phyloP scores from a whole-genome alignment of 2,797 vertebrate genomes.

The Phylloscopus collybita region DNA sequence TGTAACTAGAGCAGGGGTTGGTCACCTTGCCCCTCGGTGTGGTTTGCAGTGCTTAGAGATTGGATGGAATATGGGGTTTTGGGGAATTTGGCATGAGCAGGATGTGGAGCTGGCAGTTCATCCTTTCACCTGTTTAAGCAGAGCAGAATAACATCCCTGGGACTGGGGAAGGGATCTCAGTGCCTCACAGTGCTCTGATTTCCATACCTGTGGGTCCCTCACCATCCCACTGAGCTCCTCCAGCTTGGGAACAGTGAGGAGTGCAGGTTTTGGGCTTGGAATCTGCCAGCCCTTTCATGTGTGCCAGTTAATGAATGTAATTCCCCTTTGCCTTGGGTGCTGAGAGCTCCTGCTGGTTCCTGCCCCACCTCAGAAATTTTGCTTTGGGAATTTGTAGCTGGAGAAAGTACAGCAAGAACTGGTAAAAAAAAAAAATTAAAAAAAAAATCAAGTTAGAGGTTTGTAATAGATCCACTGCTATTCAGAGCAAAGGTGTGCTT shows the following conservation, averaged over 20 bases:
- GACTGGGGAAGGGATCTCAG: neutral
- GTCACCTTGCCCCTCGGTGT: rapidly evolving
- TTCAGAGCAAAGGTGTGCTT: neutral
- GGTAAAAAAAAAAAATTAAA: neutral
- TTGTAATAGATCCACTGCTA: neutral
- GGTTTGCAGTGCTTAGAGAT: neutral
- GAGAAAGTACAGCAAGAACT: neutral
- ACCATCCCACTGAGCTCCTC: neutral
- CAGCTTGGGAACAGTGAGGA: neutral
- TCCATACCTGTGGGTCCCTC: neutral
- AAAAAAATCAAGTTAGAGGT: neutral
- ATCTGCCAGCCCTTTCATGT: neutral
- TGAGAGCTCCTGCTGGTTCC: neutral
- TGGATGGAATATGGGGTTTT: rapidly evolving
- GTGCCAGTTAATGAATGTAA: neutral
- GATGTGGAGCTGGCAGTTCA: neutral
- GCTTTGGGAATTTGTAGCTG: neutral
- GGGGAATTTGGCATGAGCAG: neutral
- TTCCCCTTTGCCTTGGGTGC: neutral
- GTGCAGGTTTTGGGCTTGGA: neutral
- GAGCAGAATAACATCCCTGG: rapidly evolving
- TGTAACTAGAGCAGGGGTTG: neutral
- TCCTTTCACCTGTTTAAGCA: neutral
- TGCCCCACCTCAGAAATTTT: rapidly evolving
- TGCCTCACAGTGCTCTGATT: rapidly evolving